A percentile compares a stretch with the other conserved stretches of the same genome.
phyloP scores from a whole-genome alignment of 2,113 vertebrate species.

The Phasianus colchicus region DNA sequence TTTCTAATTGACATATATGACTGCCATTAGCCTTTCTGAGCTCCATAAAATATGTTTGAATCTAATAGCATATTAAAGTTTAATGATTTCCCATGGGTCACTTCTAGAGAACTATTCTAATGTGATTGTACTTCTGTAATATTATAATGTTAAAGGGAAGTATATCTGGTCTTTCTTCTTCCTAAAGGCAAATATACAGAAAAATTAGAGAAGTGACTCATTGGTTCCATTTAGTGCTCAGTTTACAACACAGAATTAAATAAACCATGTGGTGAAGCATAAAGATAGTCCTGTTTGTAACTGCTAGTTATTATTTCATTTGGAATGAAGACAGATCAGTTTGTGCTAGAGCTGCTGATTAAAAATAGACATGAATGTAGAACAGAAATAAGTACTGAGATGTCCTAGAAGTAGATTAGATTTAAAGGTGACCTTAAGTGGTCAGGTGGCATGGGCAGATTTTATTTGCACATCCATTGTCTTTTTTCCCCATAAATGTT shows the following conservation, averaged over 20 bases:
- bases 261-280: neutral
- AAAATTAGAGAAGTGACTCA: neutral
- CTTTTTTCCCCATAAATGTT: neutral
- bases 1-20: neutral
- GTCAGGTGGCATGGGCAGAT: neutral
- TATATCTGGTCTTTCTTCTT: neutral
- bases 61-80: neutral
- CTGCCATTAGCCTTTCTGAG: neutral
- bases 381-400: conserved; percentile 19
- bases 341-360: conserved; percentile 15
- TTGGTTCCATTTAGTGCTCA: neutral
- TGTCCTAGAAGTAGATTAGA: conserved; percentile 18
- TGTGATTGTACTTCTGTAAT: neutral
- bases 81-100: neutral
- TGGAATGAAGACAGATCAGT: neutral
- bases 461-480: neutral
- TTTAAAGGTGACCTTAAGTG: conserved; percentile 55
- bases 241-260: neutral
- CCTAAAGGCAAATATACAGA: neutral
- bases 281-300: neutral
- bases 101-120: neutral
- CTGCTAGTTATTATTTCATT: neutral
- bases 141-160: neutral
- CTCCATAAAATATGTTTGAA: neutral
- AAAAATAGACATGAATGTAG: conserved; percentile 24